Percentiles rank a stretch among this genome's conserved stretches.
Evolutionary conservation across 2,113 vertebrate genomes (phyloP).

Genomic region (Choloepus hoffmanni): DNA sequence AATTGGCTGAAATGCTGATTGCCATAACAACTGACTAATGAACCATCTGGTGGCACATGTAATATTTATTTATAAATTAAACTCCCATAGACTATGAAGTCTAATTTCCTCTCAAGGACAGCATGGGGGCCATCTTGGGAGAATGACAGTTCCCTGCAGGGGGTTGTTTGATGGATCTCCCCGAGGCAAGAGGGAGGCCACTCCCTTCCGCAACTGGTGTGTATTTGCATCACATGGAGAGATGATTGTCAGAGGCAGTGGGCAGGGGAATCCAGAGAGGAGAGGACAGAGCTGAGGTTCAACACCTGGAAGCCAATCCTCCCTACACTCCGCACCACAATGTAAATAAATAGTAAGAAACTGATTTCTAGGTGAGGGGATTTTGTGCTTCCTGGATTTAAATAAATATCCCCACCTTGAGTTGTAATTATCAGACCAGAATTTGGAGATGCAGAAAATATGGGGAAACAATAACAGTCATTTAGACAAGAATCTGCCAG

Average conservation of each 20-base stretch:
- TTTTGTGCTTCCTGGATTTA: not conserved
- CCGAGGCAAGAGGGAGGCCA: not conserved
- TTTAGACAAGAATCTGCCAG: not conserved
- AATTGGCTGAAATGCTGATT: constrained; percentile 86
- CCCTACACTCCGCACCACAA: not conserved
- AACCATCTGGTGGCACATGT: constrained; percentile 85
- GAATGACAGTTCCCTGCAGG: constrained; percentile 19
- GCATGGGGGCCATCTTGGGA: constrained; percentile 28
- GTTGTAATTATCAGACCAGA: not conserved
- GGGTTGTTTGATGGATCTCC: not conserved
- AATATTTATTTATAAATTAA: constrained; percentile 87
- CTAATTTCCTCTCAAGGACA: constrained; percentile 65
- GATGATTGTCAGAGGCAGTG: not conserved
- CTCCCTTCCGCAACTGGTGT: not conserved
- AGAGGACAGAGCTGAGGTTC: not conserved
- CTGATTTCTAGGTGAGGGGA: not conserved
- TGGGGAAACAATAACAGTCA: not conserved
- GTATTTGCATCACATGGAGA: not conserved
- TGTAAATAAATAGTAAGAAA: not conserved
- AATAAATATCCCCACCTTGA: not conserved
- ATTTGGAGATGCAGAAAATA: not conserved
- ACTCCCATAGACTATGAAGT: constrained; percentile 29
- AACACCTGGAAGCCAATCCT: not conserved
- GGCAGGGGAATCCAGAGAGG: not conserved
- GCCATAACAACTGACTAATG: constrained; percentile 87